Evolutionary conservation across 2,797 vertebrate genomes (phyloP), one percentile per base, ranked within the genome.

Genomic region (Melanogrammus aeglefinus): DNA sequence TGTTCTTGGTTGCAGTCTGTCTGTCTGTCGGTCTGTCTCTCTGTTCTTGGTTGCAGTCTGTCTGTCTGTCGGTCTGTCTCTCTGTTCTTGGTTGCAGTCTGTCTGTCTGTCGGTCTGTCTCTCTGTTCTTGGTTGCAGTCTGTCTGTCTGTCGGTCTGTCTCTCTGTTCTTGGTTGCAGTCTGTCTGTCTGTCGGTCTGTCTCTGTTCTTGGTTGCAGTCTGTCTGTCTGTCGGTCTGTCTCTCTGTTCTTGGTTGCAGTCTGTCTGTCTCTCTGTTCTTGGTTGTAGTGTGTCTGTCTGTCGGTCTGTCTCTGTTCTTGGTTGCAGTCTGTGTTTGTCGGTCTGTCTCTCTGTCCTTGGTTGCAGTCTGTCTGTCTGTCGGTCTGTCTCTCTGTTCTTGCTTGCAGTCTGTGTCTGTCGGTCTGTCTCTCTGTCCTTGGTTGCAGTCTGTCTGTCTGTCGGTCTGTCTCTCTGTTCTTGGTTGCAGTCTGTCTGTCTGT

Each of bases 311-410:
- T n/a, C n/a, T n/a, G n/a, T n/a, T n/a, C n/a, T n/a, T n/a, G n/a
- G n/a, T n/a, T n/a, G n/a, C n/a, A n/a, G 3, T 8, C 69, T 8
- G 75, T 66, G n/a, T n/a, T 21, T n/a, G 14, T n/a, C 74, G n/a
- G 18, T 57, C 51, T 21, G 18, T n/a, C 18, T 57, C 1, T 57
- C 51, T 57, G 6, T 57, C 63, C n/a, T n/a, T n/a, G n/a, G n/a
- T n/a, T n/a, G n/a, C n/a, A n/a, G n/a, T n/a, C n/a, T n/a, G n/a
- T n/a, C n/a, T n/a, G n/a, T n/a, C n/a, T n/a, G n/a, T n/a, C n/a
- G n/a, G n/a, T n/a, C n/a, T 92, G 85, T 18, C 47, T 57, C 51
- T 91, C 80, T 90, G 81, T 86, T 86, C 81, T 90, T 92, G 90
- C 89, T 90, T 79, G 57, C 84, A 86, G n/a, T n/a, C n/a, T n/a